Percentiles rank a stretch among this genome's conserved stretches.
These are phyloP conservation scores for Hydra vulgaris DNA, from an alignment of 30 jellyfish, hydroid and myxozoan species.

Conservation along the genomic window DNA sequence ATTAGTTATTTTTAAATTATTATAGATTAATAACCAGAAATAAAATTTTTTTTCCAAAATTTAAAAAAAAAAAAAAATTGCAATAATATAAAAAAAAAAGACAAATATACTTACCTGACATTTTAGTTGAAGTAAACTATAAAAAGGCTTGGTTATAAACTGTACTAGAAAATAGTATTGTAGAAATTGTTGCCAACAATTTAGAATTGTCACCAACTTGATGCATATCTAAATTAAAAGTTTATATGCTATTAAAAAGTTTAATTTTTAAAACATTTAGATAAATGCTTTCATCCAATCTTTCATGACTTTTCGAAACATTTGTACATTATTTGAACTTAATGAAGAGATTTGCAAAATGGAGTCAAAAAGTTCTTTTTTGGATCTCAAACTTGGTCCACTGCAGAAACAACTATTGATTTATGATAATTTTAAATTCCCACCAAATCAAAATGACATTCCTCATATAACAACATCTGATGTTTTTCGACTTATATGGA, in stretches of 20 bases:
- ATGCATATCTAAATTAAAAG: too few species aligned
- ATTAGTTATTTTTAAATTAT: too few species aligned
- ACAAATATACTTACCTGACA: too few species aligned
- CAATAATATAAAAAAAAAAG: too few species aligned
- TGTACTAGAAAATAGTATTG: too few species aligned
- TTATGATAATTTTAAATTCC: slow-evolving; percentile 40
- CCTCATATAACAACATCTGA: slow-evolving; percentile 23
- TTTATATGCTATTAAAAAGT: background rate
- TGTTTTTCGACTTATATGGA: slow-evolving; percentile 30
- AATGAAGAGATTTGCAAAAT: slow-evolving; percentile 43
- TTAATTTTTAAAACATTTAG: slow-evolving; percentile 11
- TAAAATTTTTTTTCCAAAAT: too few species aligned
- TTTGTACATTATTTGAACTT: slow-evolving; percentile 46
- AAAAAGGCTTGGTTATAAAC: too few species aligned
- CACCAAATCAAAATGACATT: slow-evolving; percentile 40
- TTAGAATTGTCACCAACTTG: too few species aligned
- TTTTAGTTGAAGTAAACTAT: too few species aligned
- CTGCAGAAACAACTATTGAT: slow-evolving; percentile 59
- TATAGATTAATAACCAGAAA: too few species aligned
- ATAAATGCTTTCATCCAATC: slow-evolving; percentile 32
- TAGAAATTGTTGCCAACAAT: too few species aligned
- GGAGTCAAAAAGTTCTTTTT: slow-evolving; percentile 34
- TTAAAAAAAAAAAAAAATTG: too few species aligned
- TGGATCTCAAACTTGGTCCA: slow-evolving; percentile 69
- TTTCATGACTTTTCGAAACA: slow-evolving; percentile 23